Evolutionary conservation across 2,113 vertebrate species (phyloP), one percentile per base, ranked within the genome.

Genomic region (Coreoperca whiteheadi): DNA sequence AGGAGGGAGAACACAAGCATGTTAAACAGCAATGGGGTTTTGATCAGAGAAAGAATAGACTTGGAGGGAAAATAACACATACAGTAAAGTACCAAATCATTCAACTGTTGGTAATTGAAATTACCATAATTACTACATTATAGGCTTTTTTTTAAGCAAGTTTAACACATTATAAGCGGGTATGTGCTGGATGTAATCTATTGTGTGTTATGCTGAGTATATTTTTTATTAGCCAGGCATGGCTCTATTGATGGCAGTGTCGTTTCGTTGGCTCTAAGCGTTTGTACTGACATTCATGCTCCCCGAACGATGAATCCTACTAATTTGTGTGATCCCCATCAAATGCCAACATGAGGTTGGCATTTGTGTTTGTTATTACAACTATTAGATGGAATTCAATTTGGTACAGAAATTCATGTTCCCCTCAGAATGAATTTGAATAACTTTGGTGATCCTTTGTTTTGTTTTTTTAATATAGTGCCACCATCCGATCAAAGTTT

Each of bases 1-100:
- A 69, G 37, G 79, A 87, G 51, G 46, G 59, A 83, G 72, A 68
- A 82, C 10, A 67, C 28, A 77, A 74, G 80, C 41, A 46, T 73
- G 69, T 77, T 51, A 73, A 82, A 67, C 16, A 12, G 41, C 23
- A 65, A 28, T 64, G 53, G 41, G 71, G 70, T 73, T 54, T 85
- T 66, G 60, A 79, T 82, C 51, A 57, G 73, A 59, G 30, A 34
- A 20, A 70, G 37, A 78, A n/a, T 63, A 73, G 46, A n/a, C 32
- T 39, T 41, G 32, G 23, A 60, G 51, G 32, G 20, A 48, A 65
- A 81, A 51, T n/a, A 65, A 21, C 15, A 64, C 54, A 46, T 18
- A 14, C 23, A 61, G 11, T n/a, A 72, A 79, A 16, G 63, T 14
- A 56, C 25, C 11, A 70, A 68, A 72, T 50, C 59, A 41, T 56